Percentiles rank a stretch among this genome's conserved stretches.
Conservation (phyloP, 2,888 invertebrate species). For the Zaprionus bogoriensis region DNA sequence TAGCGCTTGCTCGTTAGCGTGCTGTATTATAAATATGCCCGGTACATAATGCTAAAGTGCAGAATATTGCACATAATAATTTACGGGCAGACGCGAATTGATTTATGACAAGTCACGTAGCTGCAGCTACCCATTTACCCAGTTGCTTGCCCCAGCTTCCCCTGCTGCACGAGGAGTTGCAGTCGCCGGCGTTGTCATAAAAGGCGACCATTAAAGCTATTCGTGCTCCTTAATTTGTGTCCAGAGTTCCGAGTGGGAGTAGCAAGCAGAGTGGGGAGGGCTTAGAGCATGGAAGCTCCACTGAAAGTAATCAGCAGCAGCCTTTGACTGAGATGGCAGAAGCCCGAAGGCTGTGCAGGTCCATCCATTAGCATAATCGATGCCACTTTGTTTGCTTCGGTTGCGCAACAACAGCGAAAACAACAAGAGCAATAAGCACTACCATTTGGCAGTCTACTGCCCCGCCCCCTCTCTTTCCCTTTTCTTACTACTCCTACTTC, state of each 20-base stretch:
- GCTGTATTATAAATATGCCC: conserved; percentile 16
- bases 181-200: not conserved
- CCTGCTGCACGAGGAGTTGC: not conserved
- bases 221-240: conserved; percentile 30
- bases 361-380: conserved; percentile 67
- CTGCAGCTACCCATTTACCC: conserved; percentile 4
- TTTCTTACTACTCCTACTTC: not conserved
- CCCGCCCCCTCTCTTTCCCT: not conserved
- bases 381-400: conserved; percentile 55
- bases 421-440: not conserved
- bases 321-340: conserved; percentile 22
- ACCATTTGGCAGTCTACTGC: not conserved
- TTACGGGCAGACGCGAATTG: conserved; percentile 54
- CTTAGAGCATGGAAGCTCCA: not conserved
- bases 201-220: conserved; percentile 30
- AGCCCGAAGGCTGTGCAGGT: not conserved
- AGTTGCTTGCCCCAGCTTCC: not conserved
- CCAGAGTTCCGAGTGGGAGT: not conserved
- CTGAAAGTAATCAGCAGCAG: conserved; percentile 28
- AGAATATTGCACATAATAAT: conserved; percentile 55
- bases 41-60: conserved; percentile 41
- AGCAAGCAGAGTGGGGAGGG: not conserved
- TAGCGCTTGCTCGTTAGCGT: conserved; percentile 36
- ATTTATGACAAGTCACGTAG: conserved; percentile 74
- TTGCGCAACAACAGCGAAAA: conserved; percentile 10